Evolutionary conservation across 1,140 invertebrate genomes (phyloP).

Genomic region (Drosophila baimaii): DNA sequence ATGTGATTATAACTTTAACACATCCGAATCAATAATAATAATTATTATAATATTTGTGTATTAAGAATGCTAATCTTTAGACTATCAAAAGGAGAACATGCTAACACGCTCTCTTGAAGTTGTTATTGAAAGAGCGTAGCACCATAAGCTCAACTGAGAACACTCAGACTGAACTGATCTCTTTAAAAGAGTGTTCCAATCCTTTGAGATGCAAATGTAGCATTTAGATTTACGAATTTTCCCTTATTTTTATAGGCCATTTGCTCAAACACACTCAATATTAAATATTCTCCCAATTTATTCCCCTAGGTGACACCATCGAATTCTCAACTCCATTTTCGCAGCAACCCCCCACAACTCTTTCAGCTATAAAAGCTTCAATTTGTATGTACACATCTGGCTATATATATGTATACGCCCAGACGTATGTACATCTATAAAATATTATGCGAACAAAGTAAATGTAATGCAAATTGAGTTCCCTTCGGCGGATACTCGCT

Average conservation of each 20-base stretch:
- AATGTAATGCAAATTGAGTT: slow-evolving; percentile 80
- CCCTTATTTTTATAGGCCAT: no score
- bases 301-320: not conserved
- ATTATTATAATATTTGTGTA: no score
- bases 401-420: not conserved
- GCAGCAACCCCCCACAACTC: not conserved
- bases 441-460: slow-evolving; percentile 71
- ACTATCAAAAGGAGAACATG: no score
- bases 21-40: no score
- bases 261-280: not conserved
- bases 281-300: not conserved
- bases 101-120: no score
- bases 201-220: not conserved
- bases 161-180: no score
- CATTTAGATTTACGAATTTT: not conserved
- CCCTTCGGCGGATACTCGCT: slow-evolving; percentile 31
- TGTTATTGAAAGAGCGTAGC: no score
- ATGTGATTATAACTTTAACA: no score
- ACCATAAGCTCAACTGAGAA: no score
- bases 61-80: no score
- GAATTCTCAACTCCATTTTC: not conserved
- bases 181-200: no score
- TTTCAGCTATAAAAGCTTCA: slow-evolving; percentile 13
- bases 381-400: slow-evolving; percentile 5
- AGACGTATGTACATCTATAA: slow-evolving; percentile 42